phyloP scores from a whole-genome alignment of 2,888 invertebrate genomes.

The Spodoptera picta region DNA sequence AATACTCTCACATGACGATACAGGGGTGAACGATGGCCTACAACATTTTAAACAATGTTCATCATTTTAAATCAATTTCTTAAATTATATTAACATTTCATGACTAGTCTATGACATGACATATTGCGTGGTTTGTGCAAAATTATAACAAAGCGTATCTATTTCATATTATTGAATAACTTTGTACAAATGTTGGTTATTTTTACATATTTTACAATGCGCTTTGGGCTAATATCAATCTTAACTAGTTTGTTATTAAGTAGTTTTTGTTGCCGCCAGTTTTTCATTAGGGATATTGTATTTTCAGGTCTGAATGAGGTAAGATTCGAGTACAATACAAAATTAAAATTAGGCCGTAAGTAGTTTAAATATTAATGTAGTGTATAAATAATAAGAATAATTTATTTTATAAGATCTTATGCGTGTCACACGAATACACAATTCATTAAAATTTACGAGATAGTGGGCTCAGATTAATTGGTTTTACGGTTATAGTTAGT shows the following conservation, averaged over 20 bases:
- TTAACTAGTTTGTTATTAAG: neutral
- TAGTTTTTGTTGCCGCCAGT: slow-evolving; percentile 11
- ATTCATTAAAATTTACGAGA: neutral
- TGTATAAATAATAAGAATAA: slow-evolving; percentile 2
- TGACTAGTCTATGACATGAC: slow-evolving; percentile 54
- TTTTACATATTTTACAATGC: slow-evolving; percentile 23
- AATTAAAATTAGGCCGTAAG: slow-evolving; percentile 24
- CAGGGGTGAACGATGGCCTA: neutral
- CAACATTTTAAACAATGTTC: slow-evolving; percentile 41
- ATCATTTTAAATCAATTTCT: slow-evolving; percentile 32
- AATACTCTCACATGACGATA: neutral
- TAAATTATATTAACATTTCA: slow-evolving; percentile 52
- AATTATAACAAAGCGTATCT: slow-evolving; percentile 11
- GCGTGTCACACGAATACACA: neutral
- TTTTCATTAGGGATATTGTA: no score
- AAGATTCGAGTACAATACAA: slow-evolving; percentile 11
- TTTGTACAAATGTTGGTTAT: slow-evolving; percentile 34
- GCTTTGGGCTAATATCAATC: slow-evolving; percentile 17
- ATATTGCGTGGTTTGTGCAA: slow-evolving; percentile 18
- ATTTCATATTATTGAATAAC: slow-evolving; percentile 24
- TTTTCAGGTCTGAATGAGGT: no score
- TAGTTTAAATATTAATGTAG: slow-evolving; percentile 5
- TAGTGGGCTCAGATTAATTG: no score
- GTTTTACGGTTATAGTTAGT: no score
- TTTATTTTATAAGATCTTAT: slow-evolving; percentile 16